Percentiles rank a stretch among this genome's conserved stretches.
Evolutionary conservation across 2,888 invertebrate genomes (phyloP).

Genomic region (Caenorhabditis imperialis): DNA sequence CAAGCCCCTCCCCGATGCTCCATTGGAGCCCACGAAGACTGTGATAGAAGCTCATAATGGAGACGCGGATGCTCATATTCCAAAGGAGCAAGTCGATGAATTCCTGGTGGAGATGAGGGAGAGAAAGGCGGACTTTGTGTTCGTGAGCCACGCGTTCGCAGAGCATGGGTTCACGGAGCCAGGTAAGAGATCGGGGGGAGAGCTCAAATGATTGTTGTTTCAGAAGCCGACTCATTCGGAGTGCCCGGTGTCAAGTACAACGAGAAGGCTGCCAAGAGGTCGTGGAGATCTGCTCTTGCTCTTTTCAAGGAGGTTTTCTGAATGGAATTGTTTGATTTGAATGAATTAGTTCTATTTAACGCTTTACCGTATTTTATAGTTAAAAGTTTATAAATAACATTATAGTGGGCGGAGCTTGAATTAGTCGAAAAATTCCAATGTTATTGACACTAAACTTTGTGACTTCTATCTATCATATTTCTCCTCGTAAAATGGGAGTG

Average conservation of each 20-base stretch:
- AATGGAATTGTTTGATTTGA: background rate
- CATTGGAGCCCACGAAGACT: slow-evolving; percentile 49
- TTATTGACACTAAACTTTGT: slow-evolving; percentile 31
- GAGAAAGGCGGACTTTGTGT: slow-evolving; percentile 69
- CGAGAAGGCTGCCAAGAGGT: slow-evolving; percentile 60
- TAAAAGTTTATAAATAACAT: no score
- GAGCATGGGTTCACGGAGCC: slow-evolving; percentile 70
- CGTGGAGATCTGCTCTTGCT: slow-evolving; percentile 59
- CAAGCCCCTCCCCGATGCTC: slow-evolving; percentile 62
- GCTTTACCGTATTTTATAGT: background rate
- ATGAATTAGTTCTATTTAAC: background rate
- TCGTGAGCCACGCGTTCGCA: slow-evolving; percentile 68
- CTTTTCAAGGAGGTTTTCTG: slow-evolving; percentile 42
- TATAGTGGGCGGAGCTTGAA: no score
- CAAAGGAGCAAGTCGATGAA: slow-evolving; percentile 58
- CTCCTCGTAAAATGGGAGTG: no score
- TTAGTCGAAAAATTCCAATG: no score
- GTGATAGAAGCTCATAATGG: slow-evolving; percentile 69
- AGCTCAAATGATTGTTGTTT: no score
- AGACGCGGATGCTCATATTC: slow-evolving; percentile 69
- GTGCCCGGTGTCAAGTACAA: slow-evolving; percentile 63
- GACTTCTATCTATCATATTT: no score
- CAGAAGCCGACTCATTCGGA: slow-evolving; percentile 44
- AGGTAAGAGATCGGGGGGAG: no score
- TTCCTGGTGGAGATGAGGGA: slow-evolving; percentile 67